A percentile compares a stretch with the other conserved stretches of the same genome.
Evolutionary conservation across 2,888 invertebrate species (phyloP).

Genomic region (Oligia fasciuncula): DNA sequence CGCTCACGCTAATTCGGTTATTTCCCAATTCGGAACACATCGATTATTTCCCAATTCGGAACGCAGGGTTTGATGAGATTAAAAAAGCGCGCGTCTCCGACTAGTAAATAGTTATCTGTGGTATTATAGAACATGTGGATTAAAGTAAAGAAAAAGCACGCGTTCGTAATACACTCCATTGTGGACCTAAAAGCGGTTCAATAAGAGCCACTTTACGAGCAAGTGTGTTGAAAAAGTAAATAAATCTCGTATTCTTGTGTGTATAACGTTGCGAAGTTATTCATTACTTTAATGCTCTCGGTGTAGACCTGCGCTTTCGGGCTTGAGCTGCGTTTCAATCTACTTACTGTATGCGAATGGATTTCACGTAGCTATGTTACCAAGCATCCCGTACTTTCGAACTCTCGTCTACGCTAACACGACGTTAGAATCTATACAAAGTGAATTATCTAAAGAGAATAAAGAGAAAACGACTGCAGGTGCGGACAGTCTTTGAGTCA

Average conservation of each 20-base stretch:
- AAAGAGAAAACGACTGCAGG: constrained; percentile 14
- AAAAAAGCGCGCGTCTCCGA: too few species aligned
- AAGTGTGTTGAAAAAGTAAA: too few species aligned
- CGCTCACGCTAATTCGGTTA: too few species aligned
- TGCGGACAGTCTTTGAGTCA: constrained; percentile 15
- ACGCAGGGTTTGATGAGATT: too few species aligned
- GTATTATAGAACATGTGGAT: too few species aligned
- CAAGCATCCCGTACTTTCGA: constrained; percentile 8
- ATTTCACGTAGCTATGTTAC: constrained; percentile 17
- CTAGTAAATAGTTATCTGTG: too few species aligned
- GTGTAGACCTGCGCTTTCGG: constrained; percentile 42
- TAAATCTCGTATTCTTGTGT: constrained; percentile 36
- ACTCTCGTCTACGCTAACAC: constrained; percentile 23
- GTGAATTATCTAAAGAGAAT: constrained; percentile 30
- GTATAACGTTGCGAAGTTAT: constrained; percentile 33
- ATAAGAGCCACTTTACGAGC: too few species aligned
- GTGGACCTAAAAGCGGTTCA: too few species aligned
- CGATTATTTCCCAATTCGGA: too few species aligned
- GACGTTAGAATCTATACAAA: constrained; percentile 28
- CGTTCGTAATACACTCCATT: too few species aligned
- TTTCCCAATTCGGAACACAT: too few species aligned
- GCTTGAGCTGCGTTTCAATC: constrained; percentile 45
- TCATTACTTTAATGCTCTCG: constrained; percentile 54
- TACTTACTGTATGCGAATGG: constrained; percentile 43
- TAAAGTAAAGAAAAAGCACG: too few species aligned